These are phyloP conservation scores for Tortrix viridana DNA, from an alignment of 2,888 invertebrate species.

Conservation along the genomic window DNA sequence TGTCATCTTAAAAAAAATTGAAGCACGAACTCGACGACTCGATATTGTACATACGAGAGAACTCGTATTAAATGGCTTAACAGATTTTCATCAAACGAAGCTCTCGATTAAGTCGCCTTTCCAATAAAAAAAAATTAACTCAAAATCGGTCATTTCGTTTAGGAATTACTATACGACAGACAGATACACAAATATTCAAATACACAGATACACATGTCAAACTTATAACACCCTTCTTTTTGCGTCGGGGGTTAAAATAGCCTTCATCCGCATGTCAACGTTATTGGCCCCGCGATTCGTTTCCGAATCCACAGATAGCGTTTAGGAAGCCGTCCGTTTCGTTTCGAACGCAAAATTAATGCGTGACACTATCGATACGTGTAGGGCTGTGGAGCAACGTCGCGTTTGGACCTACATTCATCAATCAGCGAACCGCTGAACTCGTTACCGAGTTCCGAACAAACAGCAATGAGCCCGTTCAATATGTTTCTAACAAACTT, in stretches of 20 bases:
- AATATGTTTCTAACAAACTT: constrained; percentile 74
- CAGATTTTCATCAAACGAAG: no score
- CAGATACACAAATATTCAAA: no score
- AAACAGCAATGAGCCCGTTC: constrained; percentile 66
- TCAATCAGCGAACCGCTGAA: constrained; percentile 77
- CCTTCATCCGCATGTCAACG: not conserved
- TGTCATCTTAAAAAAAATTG: no score
- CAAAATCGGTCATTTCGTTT: no score
- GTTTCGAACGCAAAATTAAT: constrained; percentile 60
- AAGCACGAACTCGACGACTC: no score
- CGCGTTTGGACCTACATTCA: constrained; percentile 60
- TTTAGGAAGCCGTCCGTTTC: constrained; percentile 40
- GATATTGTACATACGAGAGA: no score
- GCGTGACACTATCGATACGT: constrained; percentile 69
- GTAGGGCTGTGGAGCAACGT: constrained; percentile 45
- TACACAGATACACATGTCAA: not conserved
- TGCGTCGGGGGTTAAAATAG: no score
- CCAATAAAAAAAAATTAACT: no score
- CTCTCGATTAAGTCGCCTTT: no score
- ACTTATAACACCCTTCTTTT: no score
- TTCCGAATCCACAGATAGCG: constrained; percentile 13
- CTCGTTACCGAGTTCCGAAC: constrained; percentile 76
- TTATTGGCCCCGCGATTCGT: not conserved
- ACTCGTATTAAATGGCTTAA: no score
- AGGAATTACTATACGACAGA: no score